Evolutionary conservation across 2,113 vertebrate genomes (phyloP).

Genomic region (Dromiciops gliroides): DNA sequence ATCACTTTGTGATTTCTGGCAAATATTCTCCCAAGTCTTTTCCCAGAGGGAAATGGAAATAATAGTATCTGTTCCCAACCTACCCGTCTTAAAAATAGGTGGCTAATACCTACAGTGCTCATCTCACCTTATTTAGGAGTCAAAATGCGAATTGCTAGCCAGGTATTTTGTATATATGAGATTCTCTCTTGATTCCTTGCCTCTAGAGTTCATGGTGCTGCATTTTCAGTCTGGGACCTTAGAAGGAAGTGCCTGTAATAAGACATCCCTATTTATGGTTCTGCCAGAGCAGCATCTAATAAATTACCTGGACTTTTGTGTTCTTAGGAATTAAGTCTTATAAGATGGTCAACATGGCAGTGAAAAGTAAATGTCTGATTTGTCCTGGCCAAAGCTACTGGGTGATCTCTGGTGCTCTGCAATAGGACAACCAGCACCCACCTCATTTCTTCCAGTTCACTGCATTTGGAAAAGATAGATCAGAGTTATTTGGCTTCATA

Average conservation of each 20-base stretch:
- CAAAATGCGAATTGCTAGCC: background rate
- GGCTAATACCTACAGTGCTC: background rate
- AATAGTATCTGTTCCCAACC: background rate
- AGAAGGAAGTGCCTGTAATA: background rate
- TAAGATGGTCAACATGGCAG: background rate
- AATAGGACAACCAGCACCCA: background rate
- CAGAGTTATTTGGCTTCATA: background rate
- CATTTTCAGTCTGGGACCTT: background rate
- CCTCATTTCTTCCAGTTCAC: background rate
- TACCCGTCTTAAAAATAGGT: background rate
- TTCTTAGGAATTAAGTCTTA: background rate
- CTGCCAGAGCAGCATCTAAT: background rate
- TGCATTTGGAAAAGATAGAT: background rate
- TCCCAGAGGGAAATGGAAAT: background rate
- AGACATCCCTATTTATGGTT: background rate
- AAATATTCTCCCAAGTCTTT: background rate
- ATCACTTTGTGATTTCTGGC: background rate
- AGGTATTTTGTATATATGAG: background rate
- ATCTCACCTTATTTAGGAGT: background rate
- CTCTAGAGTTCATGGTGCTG: background rate
- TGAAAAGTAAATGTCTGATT: background rate
- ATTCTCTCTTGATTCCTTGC: background rate
- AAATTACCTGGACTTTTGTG: background rate
- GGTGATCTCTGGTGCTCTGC: background rate
- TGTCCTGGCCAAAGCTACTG: conserved; percentile 12